These are phyloP conservation scores for Hybos culiciformis DNA, from an alignment of 2,888 invertebrate genomes.

Conservation along the genomic window DNA sequence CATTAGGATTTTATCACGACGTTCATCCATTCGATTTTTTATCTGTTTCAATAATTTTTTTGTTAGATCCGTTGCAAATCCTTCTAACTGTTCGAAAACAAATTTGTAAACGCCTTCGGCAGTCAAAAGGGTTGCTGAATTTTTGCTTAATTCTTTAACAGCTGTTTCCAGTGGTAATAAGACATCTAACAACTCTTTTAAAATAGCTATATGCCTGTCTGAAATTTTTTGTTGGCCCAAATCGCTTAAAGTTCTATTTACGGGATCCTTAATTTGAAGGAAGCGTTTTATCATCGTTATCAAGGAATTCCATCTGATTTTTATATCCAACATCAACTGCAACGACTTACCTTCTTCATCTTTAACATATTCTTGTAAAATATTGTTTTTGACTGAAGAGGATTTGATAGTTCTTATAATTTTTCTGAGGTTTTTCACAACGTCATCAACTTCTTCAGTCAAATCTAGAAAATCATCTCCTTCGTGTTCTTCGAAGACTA, in stretches of 20 bases:
- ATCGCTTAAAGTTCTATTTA: neutral
- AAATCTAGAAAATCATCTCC: neutral
- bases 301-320: neutral
- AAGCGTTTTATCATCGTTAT: neutral
- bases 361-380: neutral
- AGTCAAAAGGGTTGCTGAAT: neutral
- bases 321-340: neutral
- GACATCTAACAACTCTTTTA: neutral
- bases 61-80: neutral
- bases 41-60: neutral
- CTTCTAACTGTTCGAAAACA: neutral
- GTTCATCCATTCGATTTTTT: neutral
- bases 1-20: neutral
- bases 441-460: neutral
- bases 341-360: neutral
- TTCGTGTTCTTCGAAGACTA: no score
- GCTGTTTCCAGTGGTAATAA: neutral
- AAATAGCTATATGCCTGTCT: neutral
- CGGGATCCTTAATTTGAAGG: neutral
- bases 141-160: conserved; percentile 1
- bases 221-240: neutral
- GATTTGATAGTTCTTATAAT: neutral
- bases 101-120: conserved; percentile 3
- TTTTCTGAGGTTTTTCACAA: neutral
- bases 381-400: neutral